Percentiles rank a stretch among this genome's conserved stretches.
Conservation (phyloP, 2,113 vertebrate species). For the Nettapus auritus region DNA sequence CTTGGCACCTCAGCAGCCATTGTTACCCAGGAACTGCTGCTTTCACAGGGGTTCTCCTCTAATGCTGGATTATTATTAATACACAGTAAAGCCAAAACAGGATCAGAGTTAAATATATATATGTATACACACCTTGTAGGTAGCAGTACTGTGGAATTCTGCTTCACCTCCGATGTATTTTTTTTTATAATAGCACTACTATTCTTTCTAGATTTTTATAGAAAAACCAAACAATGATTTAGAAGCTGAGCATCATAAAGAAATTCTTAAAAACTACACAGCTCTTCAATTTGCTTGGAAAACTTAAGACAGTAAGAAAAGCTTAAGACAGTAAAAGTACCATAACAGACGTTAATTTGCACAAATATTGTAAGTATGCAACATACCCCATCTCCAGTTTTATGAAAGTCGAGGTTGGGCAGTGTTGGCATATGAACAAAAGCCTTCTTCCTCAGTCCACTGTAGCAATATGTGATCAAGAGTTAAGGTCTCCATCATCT, state of each 20-base stretch:
- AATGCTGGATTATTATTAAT: not conserved
- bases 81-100: not conserved
- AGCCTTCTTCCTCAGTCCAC: slow-evolving; percentile 96
- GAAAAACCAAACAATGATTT: not conserved
- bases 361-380: not conserved
- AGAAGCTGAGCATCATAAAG: not conserved
- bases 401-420: slow-evolving; percentile 93
- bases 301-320: not conserved
- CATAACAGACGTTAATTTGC: not conserved
- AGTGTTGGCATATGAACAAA: slow-evolving; percentile 97
- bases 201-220: not conserved
- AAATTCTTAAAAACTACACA: not conserved
- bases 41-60: not conserved
- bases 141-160: not conserved
- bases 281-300: not conserved
- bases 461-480: slow-evolving; percentile 93
- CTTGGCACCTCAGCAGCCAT: not conserved
- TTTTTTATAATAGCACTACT: not conserved
- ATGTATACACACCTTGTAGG: not conserved
- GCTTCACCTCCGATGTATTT: not conserved
- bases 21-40: not conserved
- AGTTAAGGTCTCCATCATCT: slow-evolving; percentile 81
- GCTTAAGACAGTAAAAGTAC: not conserved
- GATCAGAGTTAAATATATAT: not conserved
- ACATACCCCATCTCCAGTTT: slow-evolving; percentile 92